These are phyloP conservation scores for Nomada hirtipes DNA, from an alignment of 2,888 invertebrate genomes.

Conservation along the genomic window DNA sequence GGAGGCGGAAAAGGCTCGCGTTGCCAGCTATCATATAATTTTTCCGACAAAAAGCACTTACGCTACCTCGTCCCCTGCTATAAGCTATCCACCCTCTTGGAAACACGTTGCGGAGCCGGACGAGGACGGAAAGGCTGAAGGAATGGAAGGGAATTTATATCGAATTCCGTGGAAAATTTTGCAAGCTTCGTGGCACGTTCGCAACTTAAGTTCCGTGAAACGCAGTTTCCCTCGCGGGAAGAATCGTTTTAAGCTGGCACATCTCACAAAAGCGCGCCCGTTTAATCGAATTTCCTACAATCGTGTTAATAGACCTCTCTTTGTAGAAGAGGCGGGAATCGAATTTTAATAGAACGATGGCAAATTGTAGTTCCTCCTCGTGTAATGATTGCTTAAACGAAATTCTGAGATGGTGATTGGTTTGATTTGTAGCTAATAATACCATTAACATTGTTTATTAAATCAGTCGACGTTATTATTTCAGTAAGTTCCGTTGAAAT, in stretches of 20 bases:
- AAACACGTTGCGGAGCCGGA: conserved; percentile 77
- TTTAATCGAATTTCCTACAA: neutral
- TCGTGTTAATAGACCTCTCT: neutral
- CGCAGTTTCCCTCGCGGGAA: neutral
- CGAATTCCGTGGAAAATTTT: conserved; percentile 77
- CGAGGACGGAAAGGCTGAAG: conserved; percentile 66
- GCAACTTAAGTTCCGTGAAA: conserved; percentile 13
- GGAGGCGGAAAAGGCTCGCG: conserved; percentile 73
- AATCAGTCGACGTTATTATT: too few relatives aligned
- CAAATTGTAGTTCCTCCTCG: too few relatives aligned
- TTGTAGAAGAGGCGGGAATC: too few relatives aligned
- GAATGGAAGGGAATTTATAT: conserved; percentile 78
- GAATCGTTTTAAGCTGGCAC: neutral
- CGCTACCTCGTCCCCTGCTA: conserved; percentile 69
- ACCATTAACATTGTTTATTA: too few relatives aligned
- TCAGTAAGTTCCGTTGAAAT: too few relatives aligned
- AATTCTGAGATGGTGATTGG: too few relatives aligned
- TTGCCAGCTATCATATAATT: conserved; percentile 82
- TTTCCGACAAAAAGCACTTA: conserved; percentile 83
- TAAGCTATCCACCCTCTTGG: conserved; percentile 72
- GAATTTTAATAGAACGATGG: too few relatives aligned
- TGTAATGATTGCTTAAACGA: too few relatives aligned
- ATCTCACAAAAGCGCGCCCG: neutral
- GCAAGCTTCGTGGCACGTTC: conserved; percentile 34
- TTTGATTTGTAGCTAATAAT: too few relatives aligned